A percentile compares a stretch with the other conserved stretches of the same genome.
Evolutionary conservation across 2,113 vertebrate species (phyloP).

Genomic region (Muntiacus muntjak): DNA sequence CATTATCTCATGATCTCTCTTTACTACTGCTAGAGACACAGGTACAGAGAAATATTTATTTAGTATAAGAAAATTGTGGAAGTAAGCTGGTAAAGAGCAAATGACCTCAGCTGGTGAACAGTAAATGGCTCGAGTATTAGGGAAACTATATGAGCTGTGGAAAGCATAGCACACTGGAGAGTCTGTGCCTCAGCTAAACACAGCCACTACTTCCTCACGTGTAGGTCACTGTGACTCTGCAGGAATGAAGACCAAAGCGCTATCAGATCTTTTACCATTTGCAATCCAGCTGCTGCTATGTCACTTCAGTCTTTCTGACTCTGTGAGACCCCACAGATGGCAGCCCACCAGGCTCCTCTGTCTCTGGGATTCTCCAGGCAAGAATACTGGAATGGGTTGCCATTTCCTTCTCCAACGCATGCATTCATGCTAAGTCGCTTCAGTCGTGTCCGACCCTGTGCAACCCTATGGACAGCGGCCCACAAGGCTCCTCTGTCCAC

Average conservation of each 20-base stretch:
- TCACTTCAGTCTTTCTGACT: not conserved
- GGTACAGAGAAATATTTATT: not conserved
- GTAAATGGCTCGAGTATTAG: not conserved
- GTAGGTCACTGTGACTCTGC: not conserved
- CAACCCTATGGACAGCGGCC: not conserved
- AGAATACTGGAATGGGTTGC: not conserved
- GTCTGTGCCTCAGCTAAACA: not conserved
- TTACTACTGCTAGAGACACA: not conserved
- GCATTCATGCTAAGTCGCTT: not conserved
- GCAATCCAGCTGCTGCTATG: not conserved
- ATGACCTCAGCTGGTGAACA: not conserved
- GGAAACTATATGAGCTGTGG: not conserved
- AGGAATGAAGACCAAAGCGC: not conserved
- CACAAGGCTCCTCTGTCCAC: not conserved
- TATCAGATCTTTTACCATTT: not conserved
- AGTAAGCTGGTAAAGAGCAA: not conserved
- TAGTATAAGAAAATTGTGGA: not conserved
- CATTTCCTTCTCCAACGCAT: not conserved
- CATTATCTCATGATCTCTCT: not conserved
- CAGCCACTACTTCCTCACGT: not conserved
- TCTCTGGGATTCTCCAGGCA: not conserved
- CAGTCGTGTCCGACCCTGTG: not conserved
- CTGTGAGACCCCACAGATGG: not conserved
- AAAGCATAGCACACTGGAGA: not conserved
- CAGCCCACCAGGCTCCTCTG: not conserved